Evolutionary conservation across 2,113 vertebrate species (phyloP).

Genomic region (Melanerpes aurifrons): DNA sequence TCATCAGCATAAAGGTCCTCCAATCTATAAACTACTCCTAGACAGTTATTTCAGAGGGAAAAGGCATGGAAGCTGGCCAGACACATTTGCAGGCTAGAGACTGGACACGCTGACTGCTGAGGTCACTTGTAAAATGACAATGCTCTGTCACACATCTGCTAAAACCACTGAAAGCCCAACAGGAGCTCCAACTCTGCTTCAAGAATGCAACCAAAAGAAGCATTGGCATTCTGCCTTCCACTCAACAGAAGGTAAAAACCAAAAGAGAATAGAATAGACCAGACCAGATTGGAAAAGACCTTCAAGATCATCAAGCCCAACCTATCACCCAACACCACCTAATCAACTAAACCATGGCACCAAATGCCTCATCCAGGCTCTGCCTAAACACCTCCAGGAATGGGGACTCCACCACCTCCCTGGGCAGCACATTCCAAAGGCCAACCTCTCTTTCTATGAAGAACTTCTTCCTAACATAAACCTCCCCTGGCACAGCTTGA

Average conservation of each 20-base stretch:
- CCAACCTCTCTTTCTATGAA: too few relatives aligned
- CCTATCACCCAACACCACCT: too few relatives aligned
- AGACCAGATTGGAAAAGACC: too few relatives aligned
- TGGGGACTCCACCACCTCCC: too few relatives aligned
- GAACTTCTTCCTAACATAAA: too few relatives aligned
- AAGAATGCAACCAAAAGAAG: not conserved
- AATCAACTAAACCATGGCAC: too few relatives aligned
- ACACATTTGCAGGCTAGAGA: not conserved
- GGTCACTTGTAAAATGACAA: not conserved
- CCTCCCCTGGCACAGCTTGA: too few relatives aligned
- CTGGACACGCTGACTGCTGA: accelerated
- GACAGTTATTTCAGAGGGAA: not conserved
- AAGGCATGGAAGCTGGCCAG: not conserved
- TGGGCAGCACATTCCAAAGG: too few relatives aligned
- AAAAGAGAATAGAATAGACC: not conserved
- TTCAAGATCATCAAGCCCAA: too few relatives aligned
- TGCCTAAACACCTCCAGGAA: too few relatives aligned
- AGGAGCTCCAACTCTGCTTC: not conserved
- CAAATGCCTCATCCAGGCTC: too few relatives aligned
- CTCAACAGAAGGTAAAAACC: not conserved
- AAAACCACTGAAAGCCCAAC: not conserved
- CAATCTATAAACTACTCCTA: not conserved
- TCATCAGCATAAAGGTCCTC: not conserved
- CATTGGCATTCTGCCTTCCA: not conserved
- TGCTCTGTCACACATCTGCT: not conserved